Evolutionary conservation across 2,888 invertebrate genomes (phyloP), one percentile per base, ranked within the genome.

Genomic region (Cryptophagus acutangulus): DNA sequence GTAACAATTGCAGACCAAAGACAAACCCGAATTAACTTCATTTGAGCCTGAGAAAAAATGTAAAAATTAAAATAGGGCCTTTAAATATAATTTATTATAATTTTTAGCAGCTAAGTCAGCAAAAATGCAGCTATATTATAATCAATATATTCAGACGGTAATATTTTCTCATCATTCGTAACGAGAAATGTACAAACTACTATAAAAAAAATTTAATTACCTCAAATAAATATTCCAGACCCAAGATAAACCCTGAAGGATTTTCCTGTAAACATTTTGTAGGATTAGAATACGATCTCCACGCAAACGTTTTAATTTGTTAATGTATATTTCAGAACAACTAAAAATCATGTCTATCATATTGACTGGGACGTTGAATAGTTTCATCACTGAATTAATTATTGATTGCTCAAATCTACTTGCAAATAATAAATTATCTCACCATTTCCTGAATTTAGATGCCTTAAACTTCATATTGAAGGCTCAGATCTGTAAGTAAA

Each of bases 141-240:
- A 51, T 51, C 51, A 51, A 24, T 34, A 33, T 29, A 20, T 33
- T 51, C 51, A 51, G 51, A 51, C 51, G 51, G 51, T 51, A 51
- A 51, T 51, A n/a, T 46, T 39, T 41, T 51, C 34, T 51, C 51
- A 51, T 51, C 51, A 51, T 45, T 10, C 8, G 9, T 31, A 34
- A 33, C 17, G 3, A n/a, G n/a, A n/a, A n/a, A 25, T 15, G 18
- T 9, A 16, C 2, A 9, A n/a, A n/a, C n/a, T n/a, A n/a, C n/a
- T n/a, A n/a, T 20, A 8, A 20, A 20, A 20, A 20, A 9, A 20
- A 20, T 20, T 20, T 20, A 30, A 2, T 10, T 8, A 20, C 4
- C 15, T 33, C 3, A 6, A 9, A 25, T 35, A 14, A 28, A 33
- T 9, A 25, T 13, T 24, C n/a, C n/a, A n/a, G n/a, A n/a, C n/a